Evolutionary conservation across 2,113 vertebrate genomes (phyloP).

Genomic region (Rana temporaria): DNA sequence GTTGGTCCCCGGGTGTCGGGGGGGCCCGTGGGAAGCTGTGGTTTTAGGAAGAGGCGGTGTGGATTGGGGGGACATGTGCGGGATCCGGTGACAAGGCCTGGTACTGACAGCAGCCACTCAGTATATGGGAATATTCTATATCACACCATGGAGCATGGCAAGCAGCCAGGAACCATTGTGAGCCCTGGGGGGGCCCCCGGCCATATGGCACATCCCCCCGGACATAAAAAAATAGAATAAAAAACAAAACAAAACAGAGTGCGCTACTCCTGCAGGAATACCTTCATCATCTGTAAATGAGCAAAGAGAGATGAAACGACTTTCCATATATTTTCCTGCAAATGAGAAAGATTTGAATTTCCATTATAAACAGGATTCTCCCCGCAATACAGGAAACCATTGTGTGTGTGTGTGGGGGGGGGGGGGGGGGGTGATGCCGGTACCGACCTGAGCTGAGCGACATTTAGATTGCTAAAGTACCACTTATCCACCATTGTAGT

Average conservation of each 20-base stretch:
- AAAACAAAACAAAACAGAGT: not conserved
- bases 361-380: too few species aligned
- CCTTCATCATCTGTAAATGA: constrained; percentile 6
- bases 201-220: constrained; percentile 49
- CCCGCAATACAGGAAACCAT: too few species aligned
- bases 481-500: too few species aligned
- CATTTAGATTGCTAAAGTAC: too few species aligned
- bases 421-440: too few species aligned
- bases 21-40: not conserved
- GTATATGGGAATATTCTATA: constrained; percentile 40
- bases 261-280: constrained; percentile 37
- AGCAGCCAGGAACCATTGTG: constrained; percentile 37
- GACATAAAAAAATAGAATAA: constrained; percentile 28
- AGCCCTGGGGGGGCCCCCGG: constrained; percentile 28
- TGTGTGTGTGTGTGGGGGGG: too few species aligned
- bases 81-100: constrained; percentile 6
- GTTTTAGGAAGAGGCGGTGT: not conserved
- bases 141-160: constrained; percentile 38
- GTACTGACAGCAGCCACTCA: constrained; percentile 13
- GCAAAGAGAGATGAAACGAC: not conserved
- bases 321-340: constrained; percentile 20
- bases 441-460: too few species aligned
- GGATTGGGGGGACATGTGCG: constrained; percentile 6
- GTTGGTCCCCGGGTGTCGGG: too few species aligned
- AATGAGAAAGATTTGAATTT: not conserved